A percentile compares a stretch with the other conserved stretches of the same genome.
Evolutionary conservation across 2,113 vertebrate species (phyloP).

Genomic region (Caloenas nicobarica): DNA sequence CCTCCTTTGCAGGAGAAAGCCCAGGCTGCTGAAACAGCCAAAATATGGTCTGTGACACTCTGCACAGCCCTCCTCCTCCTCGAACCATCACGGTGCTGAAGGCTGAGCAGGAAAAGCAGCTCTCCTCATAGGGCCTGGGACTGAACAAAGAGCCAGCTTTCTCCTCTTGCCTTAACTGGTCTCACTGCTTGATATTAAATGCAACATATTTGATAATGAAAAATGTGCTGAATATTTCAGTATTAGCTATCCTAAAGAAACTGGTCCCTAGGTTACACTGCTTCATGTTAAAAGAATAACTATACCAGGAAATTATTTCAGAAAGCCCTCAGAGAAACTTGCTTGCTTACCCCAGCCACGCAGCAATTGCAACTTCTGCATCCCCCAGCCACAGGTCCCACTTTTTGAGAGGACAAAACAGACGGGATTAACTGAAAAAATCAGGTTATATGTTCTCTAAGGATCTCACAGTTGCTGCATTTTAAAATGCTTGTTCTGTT

Average conservation of each 20-base stretch:
- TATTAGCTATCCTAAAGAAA: not conserved
- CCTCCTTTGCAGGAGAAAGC: not conserved
- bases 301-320: not conserved
- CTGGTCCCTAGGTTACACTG: not conserved
- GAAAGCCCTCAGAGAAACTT: not conserved
- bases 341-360: not conserved
- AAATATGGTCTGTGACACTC: not conserved
- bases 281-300: not conserved
- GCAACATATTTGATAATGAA: not conserved
- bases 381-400: not conserved
- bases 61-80: not conserved
- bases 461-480: not conserved
- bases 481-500: not conserved
- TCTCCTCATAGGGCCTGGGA: not conserved
- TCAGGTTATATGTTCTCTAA: not conserved
- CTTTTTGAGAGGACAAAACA: not conserved
- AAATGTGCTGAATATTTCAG: not conserved
- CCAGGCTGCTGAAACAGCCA: not conserved
- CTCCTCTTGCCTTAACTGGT: not conserved
- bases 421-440: not conserved
- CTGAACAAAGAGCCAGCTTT: not conserved
- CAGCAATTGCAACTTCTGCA: not conserved
- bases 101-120: not conserved
- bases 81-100: fast-evolving
- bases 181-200: not conserved